These are phyloP conservation scores for Anabas testudineus DNA, from an alignment of 2,797 vertebrate genomes.

Conservation along the genomic window DNA sequence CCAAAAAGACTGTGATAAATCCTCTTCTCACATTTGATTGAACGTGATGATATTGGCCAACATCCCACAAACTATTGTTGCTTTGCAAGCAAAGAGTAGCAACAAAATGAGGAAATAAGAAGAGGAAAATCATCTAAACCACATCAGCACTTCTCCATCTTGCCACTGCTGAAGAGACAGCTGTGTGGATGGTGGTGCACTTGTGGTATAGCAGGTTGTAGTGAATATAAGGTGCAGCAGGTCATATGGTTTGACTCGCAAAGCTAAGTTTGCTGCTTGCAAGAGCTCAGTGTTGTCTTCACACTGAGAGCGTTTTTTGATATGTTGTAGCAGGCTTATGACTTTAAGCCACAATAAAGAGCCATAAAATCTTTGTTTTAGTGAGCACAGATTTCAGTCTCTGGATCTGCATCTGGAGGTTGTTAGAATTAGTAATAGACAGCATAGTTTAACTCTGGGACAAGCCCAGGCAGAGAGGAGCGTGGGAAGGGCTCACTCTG, in stretches of 20 bases:
- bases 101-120: not conserved
- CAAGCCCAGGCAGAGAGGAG: constrained; percentile 34
- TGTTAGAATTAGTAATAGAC: not conserved
- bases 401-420: not conserved
- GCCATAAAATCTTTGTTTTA: too few relatives aligned
- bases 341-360: too few relatives aligned
- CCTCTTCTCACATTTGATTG: not conserved
- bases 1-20: too few relatives aligned
- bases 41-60: not conserved
- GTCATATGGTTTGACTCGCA: constrained; percentile 3
- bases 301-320: too few relatives aligned
- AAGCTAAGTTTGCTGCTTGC: not conserved
- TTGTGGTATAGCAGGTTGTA: not conserved
- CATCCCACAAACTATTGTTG: not conserved
- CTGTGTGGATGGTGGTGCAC: not conserved
- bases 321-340: too few relatives aligned
- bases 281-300: too few relatives aligned
- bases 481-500: constrained; percentile 43
- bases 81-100: not conserved
- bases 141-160: not conserved
- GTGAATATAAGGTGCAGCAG: not conserved
- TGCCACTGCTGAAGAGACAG: not conserved
- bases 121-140: not conserved
- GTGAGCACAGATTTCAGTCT: too few relatives aligned
- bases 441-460: constrained; percentile 8